Percentiles rank a stretch among this genome's conserved stretches.
Conservation (phyloP, 2,797 vertebrate genomes). For the Denticeps clupeoides region DNA sequence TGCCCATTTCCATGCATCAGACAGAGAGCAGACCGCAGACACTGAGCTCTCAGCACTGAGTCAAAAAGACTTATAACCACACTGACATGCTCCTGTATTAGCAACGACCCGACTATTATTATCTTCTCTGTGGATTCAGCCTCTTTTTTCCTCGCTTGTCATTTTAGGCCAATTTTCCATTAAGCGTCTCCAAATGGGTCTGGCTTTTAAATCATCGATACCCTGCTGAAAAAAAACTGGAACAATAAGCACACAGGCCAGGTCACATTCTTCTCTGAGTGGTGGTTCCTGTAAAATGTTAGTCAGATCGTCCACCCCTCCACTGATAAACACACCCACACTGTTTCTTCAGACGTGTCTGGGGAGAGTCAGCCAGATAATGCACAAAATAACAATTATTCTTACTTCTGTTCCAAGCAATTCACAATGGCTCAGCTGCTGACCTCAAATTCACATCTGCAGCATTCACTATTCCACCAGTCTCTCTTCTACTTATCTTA, state of each 20-base stretch:
- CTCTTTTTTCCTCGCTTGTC: constrained; percentile 7
- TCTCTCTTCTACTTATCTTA: too few relatives aligned
- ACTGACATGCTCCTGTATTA: not conserved
- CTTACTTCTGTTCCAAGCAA: too few relatives aligned
- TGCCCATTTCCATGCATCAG: too few relatives aligned
- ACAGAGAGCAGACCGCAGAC: constrained; percentile 12
- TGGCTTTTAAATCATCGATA: constrained; percentile 19
- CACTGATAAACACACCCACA: too few relatives aligned
- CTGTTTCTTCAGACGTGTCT: too few relatives aligned
- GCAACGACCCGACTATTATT: not conserved
- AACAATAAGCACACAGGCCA: constrained; percentile 28
- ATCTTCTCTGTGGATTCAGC: not conserved
- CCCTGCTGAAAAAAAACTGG: constrained; percentile 28
- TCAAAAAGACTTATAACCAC: not conserved
- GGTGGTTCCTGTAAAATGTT: too few relatives aligned
- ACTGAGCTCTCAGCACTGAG: not conserved
- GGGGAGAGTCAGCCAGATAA: too few relatives aligned
- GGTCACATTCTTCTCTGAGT: not conserved
- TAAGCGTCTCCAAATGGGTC: constrained; percentile 18
- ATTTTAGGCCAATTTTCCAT: constrained; percentile 17
- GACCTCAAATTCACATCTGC: constrained; percentile 12
- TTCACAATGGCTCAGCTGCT: constrained; percentile 22
- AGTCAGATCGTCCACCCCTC: too few relatives aligned
- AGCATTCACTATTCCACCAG: constrained; percentile 17
- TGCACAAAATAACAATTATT: too few relatives aligned